Base-by-base conservation (phyloP, 2,113 vertebrate species). In the Ancistrus triradiatus region DNA sequence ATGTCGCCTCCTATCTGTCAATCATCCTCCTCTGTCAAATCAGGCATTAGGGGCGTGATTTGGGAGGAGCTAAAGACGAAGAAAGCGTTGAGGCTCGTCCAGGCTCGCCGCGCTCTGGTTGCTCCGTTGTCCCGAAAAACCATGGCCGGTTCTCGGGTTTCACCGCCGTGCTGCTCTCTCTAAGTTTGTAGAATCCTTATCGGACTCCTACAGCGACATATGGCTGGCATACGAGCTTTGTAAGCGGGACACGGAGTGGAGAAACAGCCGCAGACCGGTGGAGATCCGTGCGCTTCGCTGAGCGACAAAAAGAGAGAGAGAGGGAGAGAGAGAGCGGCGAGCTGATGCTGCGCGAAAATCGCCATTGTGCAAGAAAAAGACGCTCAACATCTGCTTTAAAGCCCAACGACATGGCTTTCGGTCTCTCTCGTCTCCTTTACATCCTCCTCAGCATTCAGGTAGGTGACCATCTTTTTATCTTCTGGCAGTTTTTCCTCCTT, bases 371-470 rank as follows among this genome's bases (percentile, higher is more conserved):
- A 27, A 43, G 0, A 43, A 1, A 57, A 15, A 13, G 17, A n/a
- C 35, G 14, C 24, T 58, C 5, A 25, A 27, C 0, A 21, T 8
- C 52, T 31, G 22, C 7, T 14, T 27, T 9, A 4, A 22, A 28
- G 5, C 2, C 2, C 2, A 31, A 1, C 19, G 21, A 4, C 62
- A 85, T 82, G 84, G 60, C 59, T 17, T 17, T 71, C 4, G 40
- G 57, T 61, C 63, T 77, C 53, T 63, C 80, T 2, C 50, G 60
- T 33, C 22, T 70, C 18, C 2, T 74, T 11, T 62, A 33, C 21
- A 70, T 84, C 51, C 73, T 66, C 51, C 57, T 76, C 56, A 59
- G 71, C 49, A 33, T 72, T 60, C 83, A 73, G 86, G 84, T 87
- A 80, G 70, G 79, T 48, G 25, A 64, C 4, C 15, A n/a, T 44